Evolutionary conservation across 2,888 invertebrate genomes (phyloP), one percentile per base, ranked within the genome.

Genomic region (Aphodius sticticus): DNA sequence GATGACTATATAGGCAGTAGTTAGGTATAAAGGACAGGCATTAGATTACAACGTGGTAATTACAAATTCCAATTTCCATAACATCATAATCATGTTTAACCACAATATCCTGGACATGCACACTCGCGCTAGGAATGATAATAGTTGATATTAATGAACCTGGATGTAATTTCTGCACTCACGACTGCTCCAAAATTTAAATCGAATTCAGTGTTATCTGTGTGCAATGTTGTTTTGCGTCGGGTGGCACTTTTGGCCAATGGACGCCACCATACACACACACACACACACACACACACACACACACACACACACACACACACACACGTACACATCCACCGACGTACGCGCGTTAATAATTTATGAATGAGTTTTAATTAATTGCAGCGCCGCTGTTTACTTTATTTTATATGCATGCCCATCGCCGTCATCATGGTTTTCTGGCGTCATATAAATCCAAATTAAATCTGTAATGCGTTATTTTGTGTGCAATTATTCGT

Each of bases 21-120:
- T n/a, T 37, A 37, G 36, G 35, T 74, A 74, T 74, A 74, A 74
- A 74, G 74, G 74, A 74, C 74, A 76, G 78, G 80, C 79, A 80
- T 78, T 79, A 80, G 80, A 81, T 83, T 74, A 74, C 74, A 81
- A 80, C 80, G 76, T 78, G 81, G 80, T 81, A 82, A 83, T 83
- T 81, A 81, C 82, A 77, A 83, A 83, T 82, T 83, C 80, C 82
- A 82, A 82, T 83, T 83, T 81, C 82, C 81, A 83, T 81, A 82
- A 81, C 78, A 80, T 81, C 76, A 80, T 83, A 83, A 82, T 83
- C 82, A 82, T 76, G 80, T 81, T 78, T 79, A 83, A 80, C 81
- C 77, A 79, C 82, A 83, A 83, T 83, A 81, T 83, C 81, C 82
- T 79, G 80, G 74, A 76, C 76, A 79, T 71, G 80, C 69, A 77